Percentiles rank a stretch among this genome's conserved stretches.
phyloP scores from a whole-genome alignment of 1,140 invertebrate species.

The Heterodera carotae region DNA sequence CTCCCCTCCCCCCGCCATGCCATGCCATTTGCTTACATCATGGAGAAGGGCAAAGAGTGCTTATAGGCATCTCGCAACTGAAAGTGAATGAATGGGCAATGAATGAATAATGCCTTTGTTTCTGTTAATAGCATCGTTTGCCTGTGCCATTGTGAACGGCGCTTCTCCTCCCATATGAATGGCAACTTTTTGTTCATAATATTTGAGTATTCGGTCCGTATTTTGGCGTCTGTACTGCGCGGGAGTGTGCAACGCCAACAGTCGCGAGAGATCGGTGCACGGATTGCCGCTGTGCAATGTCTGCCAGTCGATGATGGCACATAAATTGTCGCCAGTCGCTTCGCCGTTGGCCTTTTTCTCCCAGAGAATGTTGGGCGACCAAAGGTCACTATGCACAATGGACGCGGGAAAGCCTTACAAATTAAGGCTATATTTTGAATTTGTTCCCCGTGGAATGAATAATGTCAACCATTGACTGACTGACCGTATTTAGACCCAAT shows the following conservation, averaged over 20 bases:
- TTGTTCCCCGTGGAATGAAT: neutral
- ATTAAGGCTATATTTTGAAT: neutral
- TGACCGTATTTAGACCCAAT: constrained; percentile 22
- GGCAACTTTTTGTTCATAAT: constrained; percentile 34
- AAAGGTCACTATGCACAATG: constrained; percentile 49
- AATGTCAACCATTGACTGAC: neutral
- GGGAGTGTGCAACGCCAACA: constrained; percentile 41
- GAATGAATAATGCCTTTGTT: neutral
- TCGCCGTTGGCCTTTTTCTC: constrained; percentile 35
- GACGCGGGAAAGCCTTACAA: constrained; percentile 34
- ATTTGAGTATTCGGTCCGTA: constrained; percentile 43
- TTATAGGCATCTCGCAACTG: constrained; percentile 25
- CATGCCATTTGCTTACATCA: neutral
- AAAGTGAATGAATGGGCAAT: neutral
- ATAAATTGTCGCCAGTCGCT: constrained; percentile 22
- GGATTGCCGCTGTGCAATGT: constrained; percentile 45
- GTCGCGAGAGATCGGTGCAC: constrained; percentile 37
- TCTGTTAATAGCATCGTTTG: neutral
- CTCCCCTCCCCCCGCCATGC: neutral
- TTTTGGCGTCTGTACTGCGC: constrained; percentile 44
- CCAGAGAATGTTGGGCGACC: constrained; percentile 52
- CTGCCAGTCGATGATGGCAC: constrained; percentile 55
- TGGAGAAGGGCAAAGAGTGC: constrained; percentile 9
- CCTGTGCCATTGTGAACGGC: constrained; percentile 40
- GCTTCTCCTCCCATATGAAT: constrained; percentile 32